These are phyloP conservation scores for Xiphias gladius DNA, from an alignment of 2,113 vertebrate species.

Conservation along the genomic window DNA sequence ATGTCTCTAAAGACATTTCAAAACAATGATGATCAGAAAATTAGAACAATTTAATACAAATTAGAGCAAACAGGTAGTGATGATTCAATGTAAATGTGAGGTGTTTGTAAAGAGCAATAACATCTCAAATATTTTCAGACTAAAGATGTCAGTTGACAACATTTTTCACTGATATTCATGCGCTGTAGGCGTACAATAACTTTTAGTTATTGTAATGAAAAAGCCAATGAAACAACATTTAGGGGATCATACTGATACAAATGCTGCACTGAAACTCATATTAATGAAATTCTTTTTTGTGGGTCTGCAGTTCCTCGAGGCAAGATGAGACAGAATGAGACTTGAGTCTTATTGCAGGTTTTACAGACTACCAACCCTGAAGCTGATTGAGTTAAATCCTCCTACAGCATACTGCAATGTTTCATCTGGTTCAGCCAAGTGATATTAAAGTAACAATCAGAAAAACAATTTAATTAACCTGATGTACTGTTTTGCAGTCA, in stretches of 20 bases:
- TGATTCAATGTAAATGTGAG: background rate
- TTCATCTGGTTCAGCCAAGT: conserved; percentile 8
- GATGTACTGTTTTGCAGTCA: conserved; percentile 9
- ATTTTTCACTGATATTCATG: conserved; percentile 9
- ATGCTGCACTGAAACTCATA: conserved; percentile 40
- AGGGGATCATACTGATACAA: conserved; percentile 19
- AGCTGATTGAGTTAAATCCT: conserved; percentile 51
- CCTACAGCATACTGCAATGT: conserved; percentile 37
- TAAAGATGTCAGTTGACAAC: background rate
- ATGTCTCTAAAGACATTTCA: background rate
- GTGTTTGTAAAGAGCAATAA: background rate
- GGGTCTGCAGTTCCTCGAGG: conserved; percentile 51
- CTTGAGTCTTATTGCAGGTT: conserved; percentile 62
- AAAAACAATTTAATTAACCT: conserved; percentile 35
- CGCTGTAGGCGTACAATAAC: background rate
- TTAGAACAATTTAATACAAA: background rate
- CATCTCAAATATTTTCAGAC: background rate
- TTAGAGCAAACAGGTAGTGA: background rate
- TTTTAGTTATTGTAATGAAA: conserved; percentile 5
- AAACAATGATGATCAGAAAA: background rate
- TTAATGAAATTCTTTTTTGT: conserved; percentile 57
- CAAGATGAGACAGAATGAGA: conserved; percentile 47
- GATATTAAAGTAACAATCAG: conserved; percentile 20
- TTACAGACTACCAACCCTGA: conserved; percentile 49
- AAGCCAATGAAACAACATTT: conserved; percentile 33